A percentile compares a stretch with the other conserved stretches of the same genome.
These are phyloP conservation scores for Tichodroma muraria DNA, from an alignment of 2,113 vertebrate species.

Conservation along the genomic window DNA sequence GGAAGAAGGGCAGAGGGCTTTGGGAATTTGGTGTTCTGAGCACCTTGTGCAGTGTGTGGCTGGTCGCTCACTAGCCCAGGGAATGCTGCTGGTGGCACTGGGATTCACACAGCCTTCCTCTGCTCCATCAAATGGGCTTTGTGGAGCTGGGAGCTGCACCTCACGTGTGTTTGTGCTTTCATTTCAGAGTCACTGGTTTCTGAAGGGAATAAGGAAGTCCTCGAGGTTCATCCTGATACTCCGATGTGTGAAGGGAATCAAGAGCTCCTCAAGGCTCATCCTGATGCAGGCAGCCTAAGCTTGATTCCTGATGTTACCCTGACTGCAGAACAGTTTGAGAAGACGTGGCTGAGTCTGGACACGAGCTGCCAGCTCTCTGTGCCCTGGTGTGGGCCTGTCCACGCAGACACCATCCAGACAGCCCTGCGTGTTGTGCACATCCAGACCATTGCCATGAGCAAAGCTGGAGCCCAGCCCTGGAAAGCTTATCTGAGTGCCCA, in stretches of 20 bases:
- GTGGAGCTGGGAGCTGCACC: neutral
- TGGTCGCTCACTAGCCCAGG: neutral
- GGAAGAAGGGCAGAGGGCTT: neutral
- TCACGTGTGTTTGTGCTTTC: neutral
- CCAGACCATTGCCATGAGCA: constrained; percentile 89
- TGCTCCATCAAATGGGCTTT: neutral
- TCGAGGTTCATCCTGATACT: constrained; percentile 12
- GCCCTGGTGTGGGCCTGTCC: constrained; percentile 59
- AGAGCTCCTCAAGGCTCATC: constrained; percentile 24
- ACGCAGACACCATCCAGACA: constrained; percentile 78
- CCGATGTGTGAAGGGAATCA: constrained; percentile 44
- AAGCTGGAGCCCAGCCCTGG: constrained; percentile 76
- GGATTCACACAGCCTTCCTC: neutral
- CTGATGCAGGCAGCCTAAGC: constrained; percentile 36
- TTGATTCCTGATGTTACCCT: constrained; percentile 64
- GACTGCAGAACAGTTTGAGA: constrained; percentile 79
- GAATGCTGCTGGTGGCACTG: neutral
- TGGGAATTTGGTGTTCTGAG: neutral
- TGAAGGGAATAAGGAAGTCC: constrained; percentile 39
- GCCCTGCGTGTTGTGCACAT: constrained; percentile 87
- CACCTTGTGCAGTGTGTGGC: neutral
- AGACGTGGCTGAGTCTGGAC: constrained; percentile 70
- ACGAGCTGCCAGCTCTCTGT: constrained; percentile 56
- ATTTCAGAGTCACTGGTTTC: constrained; percentile 61
- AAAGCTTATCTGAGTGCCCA: constrained; percentile 87